Evolutionary conservation across 1,140 invertebrate genomes (phyloP).

Genomic region (Platyscapa corneri): DNA sequence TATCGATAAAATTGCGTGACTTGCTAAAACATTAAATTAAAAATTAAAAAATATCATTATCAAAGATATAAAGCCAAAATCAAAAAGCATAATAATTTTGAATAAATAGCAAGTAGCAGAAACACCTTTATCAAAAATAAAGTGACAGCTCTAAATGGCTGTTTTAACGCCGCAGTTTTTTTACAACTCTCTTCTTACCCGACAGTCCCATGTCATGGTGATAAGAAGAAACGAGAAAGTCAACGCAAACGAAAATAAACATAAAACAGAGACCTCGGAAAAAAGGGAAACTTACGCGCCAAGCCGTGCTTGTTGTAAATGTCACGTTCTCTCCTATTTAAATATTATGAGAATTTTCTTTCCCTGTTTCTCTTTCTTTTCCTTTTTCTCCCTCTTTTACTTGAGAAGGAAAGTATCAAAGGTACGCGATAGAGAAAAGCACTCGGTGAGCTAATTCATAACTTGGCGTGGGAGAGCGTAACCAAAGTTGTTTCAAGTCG

Average conservation of each 20-base stretch:
- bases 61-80: background rate
- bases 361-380: background rate
- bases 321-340: slow-evolving; percentile 46
- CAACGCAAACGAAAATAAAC: slow-evolving; percentile 4
- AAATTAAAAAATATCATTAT: background rate
- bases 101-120: background rate
- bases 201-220: background rate
- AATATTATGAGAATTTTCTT: slow-evolving; percentile 44
- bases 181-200: slow-evolving; percentile 8
- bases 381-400: slow-evolving; percentile 4
- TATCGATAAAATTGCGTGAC: too few species aligned
- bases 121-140: slow-evolving; percentile 20
- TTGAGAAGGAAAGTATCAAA: background rate
- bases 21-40: too few species aligned
- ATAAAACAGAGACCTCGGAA: background rate
- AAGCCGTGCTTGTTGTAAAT: slow-evolving; percentile 18
- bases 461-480: slow-evolving; percentile 39
- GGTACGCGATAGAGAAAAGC: slow-evolving; percentile 43
- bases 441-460: slow-evolving; percentile 50
- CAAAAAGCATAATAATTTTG: background rate
- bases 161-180: slow-evolving; percentile 1
- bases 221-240: slow-evolving; percentile 19
- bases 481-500: slow-evolving; percentile 45
- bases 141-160: background rate
- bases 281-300: slow-evolving; percentile 3